Percentiles rank a stretch among this genome's conserved stretches.
These are phyloP conservation scores for Apeira syringaria DNA, from an alignment of 2,888 invertebrate species.

Conservation along the genomic window DNA sequence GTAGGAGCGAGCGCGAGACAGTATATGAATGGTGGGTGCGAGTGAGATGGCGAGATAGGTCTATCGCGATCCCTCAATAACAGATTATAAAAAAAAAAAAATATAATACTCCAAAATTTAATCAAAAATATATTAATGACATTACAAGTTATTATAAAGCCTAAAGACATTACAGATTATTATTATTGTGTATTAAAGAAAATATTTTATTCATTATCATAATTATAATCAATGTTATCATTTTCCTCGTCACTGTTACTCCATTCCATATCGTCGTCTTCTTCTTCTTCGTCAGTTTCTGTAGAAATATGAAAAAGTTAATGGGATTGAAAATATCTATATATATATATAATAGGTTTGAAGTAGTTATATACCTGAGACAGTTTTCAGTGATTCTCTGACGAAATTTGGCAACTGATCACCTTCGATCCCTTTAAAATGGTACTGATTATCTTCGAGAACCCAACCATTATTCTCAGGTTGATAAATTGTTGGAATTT, in stretches of 20 bases:
- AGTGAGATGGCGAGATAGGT: constrained; percentile 2
- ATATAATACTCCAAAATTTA: constrained; percentile 11
- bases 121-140: constrained; percentile 9
- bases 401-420: constrained; percentile 31
- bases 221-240: constrained; percentile 7
- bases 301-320: constrained; percentile 2
- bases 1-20: constrained; percentile 5
- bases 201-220: constrained; percentile 9
- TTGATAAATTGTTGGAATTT: constrained; percentile 24
- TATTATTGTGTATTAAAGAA: constrained; percentile 7
- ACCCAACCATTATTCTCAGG: constrained; percentile 35
- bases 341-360: constrained; percentile 1
- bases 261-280: constrained; percentile 1
- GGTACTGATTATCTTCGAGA: constrained; percentile 28
- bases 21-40: constrained; percentile 2
- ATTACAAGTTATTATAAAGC: constrained; percentile 7
- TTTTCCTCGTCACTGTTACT: constrained; percentile 2
- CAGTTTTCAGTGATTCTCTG: constrained; percentile 28
- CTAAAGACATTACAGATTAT: constrained; percentile 4
- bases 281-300: constrained; percentile 16
- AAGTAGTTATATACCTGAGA: constrained; percentile 18
- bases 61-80: background rate
- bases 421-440: constrained; percentile 33
- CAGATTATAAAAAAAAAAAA: constrained; percentile 3
- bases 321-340: constrained; percentile 1